These are phyloP conservation scores for Himalopsyche kuldschensis DNA, from an alignment of 2,888 invertebrate genomes.

Conservation along the genomic window DNA sequence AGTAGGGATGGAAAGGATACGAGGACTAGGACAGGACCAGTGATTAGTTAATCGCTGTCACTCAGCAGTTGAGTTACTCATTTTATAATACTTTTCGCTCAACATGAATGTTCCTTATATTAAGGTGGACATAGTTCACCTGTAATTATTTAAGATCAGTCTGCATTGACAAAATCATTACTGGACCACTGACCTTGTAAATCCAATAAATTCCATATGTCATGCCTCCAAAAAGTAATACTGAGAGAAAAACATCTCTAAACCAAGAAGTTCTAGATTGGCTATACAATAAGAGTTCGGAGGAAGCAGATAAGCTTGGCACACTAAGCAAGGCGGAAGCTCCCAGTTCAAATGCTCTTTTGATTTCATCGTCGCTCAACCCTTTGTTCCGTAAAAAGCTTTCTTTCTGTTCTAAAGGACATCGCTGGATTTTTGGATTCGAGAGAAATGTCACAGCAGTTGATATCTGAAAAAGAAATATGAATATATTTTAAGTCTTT, in stretches of 20 bases:
- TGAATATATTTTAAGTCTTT: too few relatives aligned
- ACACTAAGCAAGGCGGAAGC: constrained; percentile 49
- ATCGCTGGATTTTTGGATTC: constrained; percentile 80
- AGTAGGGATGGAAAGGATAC: too few relatives aligned
- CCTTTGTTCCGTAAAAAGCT: constrained; percentile 78
- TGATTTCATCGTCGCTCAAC: constrained; percentile 73
- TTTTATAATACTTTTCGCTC: too few relatives aligned
- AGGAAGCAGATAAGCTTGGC: constrained; percentile 48
- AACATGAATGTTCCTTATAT: too few relatives aligned
- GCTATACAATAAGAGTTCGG: constrained; percentile 53
- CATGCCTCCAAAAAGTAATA: constrained; percentile 76
- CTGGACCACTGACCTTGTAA: constrained; percentile 67
- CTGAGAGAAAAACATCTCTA: constrained; percentile 70
- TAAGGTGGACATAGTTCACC: too few relatives aligned
- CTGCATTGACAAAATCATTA: neutral
- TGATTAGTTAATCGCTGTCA: too few relatives aligned
- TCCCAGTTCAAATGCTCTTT: constrained; percentile 71
- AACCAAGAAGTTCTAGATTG: constrained; percentile 54
- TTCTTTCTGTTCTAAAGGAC: constrained; percentile 76
- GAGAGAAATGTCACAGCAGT: constrained; percentile 85
- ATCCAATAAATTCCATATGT: constrained; percentile 78
- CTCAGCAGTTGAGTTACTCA: too few relatives aligned
- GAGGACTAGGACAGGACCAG: too few relatives aligned
- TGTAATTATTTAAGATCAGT: too few relatives aligned
- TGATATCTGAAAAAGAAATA: constrained; percentile 63